Evolutionary conservation across 2,797 vertebrate species (phyloP).

Genomic region (Myotis myotis): DNA sequence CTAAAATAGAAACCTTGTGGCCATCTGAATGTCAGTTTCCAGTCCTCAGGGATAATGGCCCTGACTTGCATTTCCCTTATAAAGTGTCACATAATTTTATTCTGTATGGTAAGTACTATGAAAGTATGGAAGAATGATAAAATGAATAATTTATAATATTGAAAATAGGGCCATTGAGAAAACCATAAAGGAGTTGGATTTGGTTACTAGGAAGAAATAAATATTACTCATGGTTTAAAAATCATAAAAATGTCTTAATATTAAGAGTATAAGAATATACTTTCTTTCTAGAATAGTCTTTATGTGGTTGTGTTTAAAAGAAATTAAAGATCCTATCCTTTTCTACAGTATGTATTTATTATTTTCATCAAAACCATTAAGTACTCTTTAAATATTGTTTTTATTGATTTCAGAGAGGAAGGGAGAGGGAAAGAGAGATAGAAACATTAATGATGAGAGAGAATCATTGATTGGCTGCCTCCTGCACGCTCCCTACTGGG

Average conservation of each 20-base stretch:
- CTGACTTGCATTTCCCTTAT: not conserved
- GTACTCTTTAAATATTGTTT: not conserved
- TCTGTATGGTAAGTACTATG: not conserved
- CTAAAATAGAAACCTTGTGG: not conserved
- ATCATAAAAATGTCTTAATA: constrained; percentile 4
- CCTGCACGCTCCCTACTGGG: too few relatives aligned
- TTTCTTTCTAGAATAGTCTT: constrained; percentile 24
- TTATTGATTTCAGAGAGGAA: too few relatives aligned
- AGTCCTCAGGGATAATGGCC: not conserved
- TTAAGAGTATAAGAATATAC: not conserved
- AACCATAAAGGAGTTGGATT: not conserved
- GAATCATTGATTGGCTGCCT: too few relatives aligned
- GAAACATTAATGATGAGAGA: too few relatives aligned
- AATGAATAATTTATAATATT: constrained; percentile 45
- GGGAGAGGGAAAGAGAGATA: too few relatives aligned
- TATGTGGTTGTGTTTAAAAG: constrained; percentile 8
- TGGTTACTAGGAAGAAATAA: constrained; percentile 15
- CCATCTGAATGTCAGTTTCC: not conserved
- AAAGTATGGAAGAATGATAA: constrained; percentile 35
- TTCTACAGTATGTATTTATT: not conserved
- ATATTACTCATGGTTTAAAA: not conserved
- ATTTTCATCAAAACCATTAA: constrained; percentile 19
- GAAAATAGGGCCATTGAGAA: constrained; percentile 27
- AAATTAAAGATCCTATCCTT: constrained; percentile 1
- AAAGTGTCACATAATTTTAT: not conserved